Percentiles rank a stretch among this genome's conserved stretches.
phyloP scores from a whole-genome alignment of 2,888 invertebrate genomes.

The Sepioteuthis lessoniana region DNA sequence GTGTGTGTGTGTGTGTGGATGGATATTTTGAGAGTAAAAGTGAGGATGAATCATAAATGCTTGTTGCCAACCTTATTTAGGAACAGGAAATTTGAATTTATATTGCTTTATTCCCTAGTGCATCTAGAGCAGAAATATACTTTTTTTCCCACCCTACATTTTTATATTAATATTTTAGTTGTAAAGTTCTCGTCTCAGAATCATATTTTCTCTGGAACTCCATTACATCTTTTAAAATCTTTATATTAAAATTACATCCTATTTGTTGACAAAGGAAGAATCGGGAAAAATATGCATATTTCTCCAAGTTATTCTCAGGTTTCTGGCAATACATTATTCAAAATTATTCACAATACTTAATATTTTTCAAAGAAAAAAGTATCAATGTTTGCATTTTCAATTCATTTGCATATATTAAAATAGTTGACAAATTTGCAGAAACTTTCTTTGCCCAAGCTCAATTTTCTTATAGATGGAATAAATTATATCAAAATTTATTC shows the following conservation, averaged over 20 bases:
- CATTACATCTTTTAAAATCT: background rate
- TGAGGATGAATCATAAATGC: background rate
- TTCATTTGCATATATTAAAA: background rate
- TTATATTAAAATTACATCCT: background rate
- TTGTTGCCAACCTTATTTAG: background rate
- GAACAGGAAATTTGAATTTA: conserved; percentile 33
- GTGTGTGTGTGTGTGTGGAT: background rate
- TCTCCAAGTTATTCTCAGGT: background rate
- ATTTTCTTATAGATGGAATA: background rate
- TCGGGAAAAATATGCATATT: background rate
- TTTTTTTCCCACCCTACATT: background rate
- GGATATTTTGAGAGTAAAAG: background rate
- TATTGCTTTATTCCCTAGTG: conserved; percentile 3
- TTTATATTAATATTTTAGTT: background rate
- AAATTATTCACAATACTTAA: background rate
- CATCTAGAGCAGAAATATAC: background rate
- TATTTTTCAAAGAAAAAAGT: background rate
- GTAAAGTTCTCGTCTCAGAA: background rate
- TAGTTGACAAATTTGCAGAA: background rate
- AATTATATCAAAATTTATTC: background rate
- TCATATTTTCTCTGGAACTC: background rate
- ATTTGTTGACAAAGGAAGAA: background rate
- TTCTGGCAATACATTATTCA: conserved; percentile 15
- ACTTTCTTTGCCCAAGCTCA: background rate
- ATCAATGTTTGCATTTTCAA: conserved; percentile 4